Conservation (phyloP, 2,113 vertebrate species). For the Chlamydotis undulata region DNA sequence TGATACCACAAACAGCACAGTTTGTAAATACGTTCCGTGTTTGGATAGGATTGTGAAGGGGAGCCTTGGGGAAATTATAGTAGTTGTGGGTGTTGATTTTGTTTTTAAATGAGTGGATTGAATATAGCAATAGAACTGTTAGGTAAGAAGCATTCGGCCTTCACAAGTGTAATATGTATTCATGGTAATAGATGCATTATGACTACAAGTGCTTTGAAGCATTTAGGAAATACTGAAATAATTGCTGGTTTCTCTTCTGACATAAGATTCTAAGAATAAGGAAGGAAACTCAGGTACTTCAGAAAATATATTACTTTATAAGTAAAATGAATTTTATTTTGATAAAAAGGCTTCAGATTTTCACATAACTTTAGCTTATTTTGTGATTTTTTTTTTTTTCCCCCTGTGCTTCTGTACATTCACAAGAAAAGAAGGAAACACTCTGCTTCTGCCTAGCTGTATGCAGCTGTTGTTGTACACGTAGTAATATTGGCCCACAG, state of each 20-base stretch:
- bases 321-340: not conserved
- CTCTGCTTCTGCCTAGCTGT: not conserved
- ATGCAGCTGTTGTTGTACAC: not conserved
- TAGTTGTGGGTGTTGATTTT: not conserved
- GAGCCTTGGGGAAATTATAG: not conserved
- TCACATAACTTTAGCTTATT: not conserved
- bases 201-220: not conserved
- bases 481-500: not conserved
- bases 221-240: not conserved
- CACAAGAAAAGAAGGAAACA: not conserved
- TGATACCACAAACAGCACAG: not conserved
- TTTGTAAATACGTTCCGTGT: not conserved
- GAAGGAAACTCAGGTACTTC: not conserved
- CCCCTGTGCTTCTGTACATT: not conserved
- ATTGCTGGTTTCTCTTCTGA: not conserved
- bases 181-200: not conserved
- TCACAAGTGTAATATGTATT: not conserved
- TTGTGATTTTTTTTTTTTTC: not conserved
- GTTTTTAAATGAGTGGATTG: not conserved
- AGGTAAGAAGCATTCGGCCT: not conserved
- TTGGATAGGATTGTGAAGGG: not conserved
- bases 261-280: not conserved
- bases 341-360: not conserved
- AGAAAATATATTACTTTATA: not conserved
- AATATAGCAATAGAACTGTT: not conserved